These are phyloP conservation scores for Pollicipes pollicipes DNA, from an alignment of 1,140 invertebrate genomes.

Conservation along the genomic window DNA sequence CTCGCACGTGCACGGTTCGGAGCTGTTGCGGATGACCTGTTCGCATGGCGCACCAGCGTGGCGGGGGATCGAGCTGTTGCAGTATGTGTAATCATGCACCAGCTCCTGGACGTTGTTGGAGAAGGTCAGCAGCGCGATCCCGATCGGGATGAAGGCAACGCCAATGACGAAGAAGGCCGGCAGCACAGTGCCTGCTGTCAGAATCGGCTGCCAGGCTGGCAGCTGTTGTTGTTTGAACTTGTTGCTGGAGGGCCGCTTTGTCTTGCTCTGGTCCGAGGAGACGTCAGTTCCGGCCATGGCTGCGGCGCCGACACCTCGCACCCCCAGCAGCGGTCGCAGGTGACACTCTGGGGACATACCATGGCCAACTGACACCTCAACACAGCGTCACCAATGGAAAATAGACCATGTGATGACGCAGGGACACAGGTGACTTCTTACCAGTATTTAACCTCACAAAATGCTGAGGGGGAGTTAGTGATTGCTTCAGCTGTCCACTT, in stretches of 20 bases:
- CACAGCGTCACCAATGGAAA: no score
- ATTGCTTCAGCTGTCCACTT: no score
- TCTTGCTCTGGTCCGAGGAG: background rate
- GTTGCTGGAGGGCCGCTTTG: background rate
- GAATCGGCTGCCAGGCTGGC: constrained; percentile 95
- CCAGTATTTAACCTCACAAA: no score
- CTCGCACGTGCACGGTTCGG: constrained; percentile 42
- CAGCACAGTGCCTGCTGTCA: constrained; percentile 92
- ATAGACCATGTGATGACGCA: no score
- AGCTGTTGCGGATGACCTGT: constrained; percentile 38
- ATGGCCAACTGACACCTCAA: no score
- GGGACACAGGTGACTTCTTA: no score
- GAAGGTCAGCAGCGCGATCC: constrained; percentile 75
- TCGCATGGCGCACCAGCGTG: constrained; percentile 32
- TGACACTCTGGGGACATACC: no score
- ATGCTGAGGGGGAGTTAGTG: no score
- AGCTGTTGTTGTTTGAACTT: constrained; percentile 95
- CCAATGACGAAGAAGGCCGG: constrained; percentile 95
- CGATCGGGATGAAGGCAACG: constrained; percentile 89
- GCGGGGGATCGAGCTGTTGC: constrained; percentile 28
- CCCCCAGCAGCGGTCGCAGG: no score
- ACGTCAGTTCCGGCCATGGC: no score
- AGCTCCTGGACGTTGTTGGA: constrained; percentile 69
- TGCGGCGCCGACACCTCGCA: no score
- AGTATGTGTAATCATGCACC: constrained; percentile 65